Evolutionary conservation across 2,797 vertebrate species (phyloP).

Genomic region (Intellagama lesueurii): DNA sequence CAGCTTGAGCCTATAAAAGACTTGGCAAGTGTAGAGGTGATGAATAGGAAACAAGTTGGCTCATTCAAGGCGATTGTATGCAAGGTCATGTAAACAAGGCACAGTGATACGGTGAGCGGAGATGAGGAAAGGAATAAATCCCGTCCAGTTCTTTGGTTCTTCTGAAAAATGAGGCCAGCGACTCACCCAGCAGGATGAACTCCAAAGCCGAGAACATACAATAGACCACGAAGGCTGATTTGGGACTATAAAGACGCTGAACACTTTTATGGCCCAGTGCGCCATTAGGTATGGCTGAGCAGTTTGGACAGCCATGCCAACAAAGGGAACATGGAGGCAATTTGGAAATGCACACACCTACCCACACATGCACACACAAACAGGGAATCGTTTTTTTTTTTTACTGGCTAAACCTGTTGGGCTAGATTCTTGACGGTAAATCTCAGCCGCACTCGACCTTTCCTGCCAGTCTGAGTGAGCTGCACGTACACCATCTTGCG

Average conservation of each 20-base stretch:
- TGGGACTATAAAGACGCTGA: slow-evolving; percentile 72
- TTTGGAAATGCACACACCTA: neutral
- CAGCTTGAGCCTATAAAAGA: neutral
- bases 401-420: neutral
- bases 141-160: slow-evolving; percentile 73
- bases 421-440: neutral
- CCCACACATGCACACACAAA: neutral
- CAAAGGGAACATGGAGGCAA: neutral
- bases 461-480: neutral
- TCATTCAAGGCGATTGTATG: slow-evolving; percentile 76
- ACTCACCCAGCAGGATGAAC: slow-evolving; percentile 59
- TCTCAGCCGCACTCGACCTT: neutral
- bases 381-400: too few relatives aligned
- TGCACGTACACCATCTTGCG: neutral
- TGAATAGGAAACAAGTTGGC: slow-evolving; percentile 75
- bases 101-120: slow-evolving; percentile 63
- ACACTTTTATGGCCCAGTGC: slow-evolving; percentile 59
- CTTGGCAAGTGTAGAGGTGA: slow-evolving; percentile 47
- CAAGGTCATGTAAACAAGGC: slow-evolving; percentile 80
- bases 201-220: slow-evolving; percentile 57
- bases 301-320: neutral
- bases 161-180: slow-evolving; percentile 70
- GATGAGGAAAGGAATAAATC: slow-evolving; percentile 52
- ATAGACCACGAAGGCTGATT: slow-evolving; percentile 63
- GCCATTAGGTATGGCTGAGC: neutral